Conservation (phyloP, 2,888 invertebrate genomes). For the Nemurella pictetii region DNA sequence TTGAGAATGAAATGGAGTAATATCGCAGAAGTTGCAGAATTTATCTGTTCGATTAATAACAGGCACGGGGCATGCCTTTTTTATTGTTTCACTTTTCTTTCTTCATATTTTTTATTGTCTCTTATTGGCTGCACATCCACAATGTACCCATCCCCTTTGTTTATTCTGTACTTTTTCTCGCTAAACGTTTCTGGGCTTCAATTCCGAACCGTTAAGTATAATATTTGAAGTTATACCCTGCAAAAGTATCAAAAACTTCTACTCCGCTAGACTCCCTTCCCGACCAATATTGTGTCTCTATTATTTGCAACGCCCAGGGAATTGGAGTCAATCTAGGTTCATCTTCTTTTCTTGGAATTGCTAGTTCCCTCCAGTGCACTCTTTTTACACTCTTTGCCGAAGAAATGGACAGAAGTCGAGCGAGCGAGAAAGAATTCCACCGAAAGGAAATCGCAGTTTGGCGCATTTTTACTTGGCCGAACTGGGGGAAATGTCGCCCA, state of each 20-base stretch:
- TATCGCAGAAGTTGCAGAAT: not conserved
- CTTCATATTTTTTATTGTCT: not conserved
- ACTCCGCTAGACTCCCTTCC: not conserved
- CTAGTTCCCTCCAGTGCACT: constrained; percentile 20
- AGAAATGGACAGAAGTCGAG: constrained; percentile 20
- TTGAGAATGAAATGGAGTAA: not conserved
- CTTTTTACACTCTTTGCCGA: constrained; percentile 9
- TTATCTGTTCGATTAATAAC: constrained; percentile 17
- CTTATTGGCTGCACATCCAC: not conserved
- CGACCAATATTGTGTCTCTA: constrained; percentile 28
- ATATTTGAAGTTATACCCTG: constrained; percentile 20
- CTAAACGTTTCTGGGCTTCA: not conserved
- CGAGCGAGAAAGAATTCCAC: not conserved
- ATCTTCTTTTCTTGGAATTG: constrained; percentile 12
- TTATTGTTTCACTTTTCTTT: not conserved
- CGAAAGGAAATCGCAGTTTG: not conserved
- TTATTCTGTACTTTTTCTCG: constrained; percentile 9
- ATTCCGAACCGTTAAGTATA: constrained; percentile 19
- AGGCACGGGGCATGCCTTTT: not conserved
- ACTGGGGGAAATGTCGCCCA: not conserved
- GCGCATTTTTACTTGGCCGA: constrained; percentile 11
- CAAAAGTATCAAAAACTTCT: constrained; percentile 17
- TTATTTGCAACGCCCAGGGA: constrained; percentile 28
- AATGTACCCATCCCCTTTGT: not conserved
- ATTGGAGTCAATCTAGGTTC: constrained; percentile 28